Evolutionary conservation across 2,113 vertebrate genomes (phyloP).

Genomic region (Megaceryle maxima): DNA sequence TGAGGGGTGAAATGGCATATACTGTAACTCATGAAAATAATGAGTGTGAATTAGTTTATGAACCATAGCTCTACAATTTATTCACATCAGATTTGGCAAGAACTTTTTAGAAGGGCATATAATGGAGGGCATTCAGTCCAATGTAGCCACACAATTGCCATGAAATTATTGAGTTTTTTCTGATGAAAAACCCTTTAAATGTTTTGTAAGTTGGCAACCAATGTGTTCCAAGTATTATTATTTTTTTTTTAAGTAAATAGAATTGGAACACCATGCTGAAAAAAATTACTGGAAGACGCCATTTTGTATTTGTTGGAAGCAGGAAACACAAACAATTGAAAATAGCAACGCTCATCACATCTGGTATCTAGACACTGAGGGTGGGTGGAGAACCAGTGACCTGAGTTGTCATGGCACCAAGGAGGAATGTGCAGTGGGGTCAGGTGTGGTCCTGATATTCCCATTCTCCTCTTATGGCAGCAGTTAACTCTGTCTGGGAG

Average conservation of each 20-base stretch:
- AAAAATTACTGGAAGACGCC: not conserved
- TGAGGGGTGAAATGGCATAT: constrained; percentile 17
- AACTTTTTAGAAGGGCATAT: not conserved
- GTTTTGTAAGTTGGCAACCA: not conserved
- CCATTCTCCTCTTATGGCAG: too few relatives aligned
- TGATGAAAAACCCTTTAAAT: not conserved
- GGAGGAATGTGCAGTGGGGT: too few relatives aligned
- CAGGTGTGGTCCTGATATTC: too few relatives aligned
- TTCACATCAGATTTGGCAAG: not conserved
- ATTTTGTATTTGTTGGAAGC: not conserved
- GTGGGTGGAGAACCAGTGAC: too few relatives aligned
- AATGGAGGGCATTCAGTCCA: not conserved
- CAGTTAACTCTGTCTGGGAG: too few relatives aligned
- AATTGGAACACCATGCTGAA: not conserved
- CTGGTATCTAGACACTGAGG: too few relatives aligned
- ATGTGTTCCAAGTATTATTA: not conserved
- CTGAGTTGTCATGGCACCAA: too few relatives aligned
- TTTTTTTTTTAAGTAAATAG: not conserved
- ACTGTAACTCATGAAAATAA: constrained; percentile 15
- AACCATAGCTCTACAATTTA: not conserved
- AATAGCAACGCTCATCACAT: too few relatives aligned
- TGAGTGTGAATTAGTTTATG: constrained; percentile 5
- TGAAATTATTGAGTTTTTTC: not conserved
- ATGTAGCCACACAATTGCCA: not conserved
- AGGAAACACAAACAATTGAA: too few relatives aligned